Conservation (phyloP, 2,888 invertebrate genomes). For the Meghimatium bilineatum region DNA sequence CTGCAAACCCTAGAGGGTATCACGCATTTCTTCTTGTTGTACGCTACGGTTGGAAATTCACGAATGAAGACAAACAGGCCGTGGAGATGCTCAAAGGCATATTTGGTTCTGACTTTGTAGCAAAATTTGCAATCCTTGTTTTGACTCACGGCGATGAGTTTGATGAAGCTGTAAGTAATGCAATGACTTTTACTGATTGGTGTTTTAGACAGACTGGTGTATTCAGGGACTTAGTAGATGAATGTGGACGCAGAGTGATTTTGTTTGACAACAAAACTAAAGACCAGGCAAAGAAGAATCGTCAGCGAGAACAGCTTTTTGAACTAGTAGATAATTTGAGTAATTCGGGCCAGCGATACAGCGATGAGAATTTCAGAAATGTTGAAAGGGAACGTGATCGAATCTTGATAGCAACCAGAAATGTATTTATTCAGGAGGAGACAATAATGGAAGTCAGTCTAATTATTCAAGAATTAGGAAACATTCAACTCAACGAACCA, state of each 20-base stretch:
- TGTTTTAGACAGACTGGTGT: background rate
- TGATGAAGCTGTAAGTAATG: background rate
- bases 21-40: conserved; percentile 22
- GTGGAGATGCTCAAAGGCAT: background rate
- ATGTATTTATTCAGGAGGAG: conserved; percentile 1
- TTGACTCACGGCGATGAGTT: conserved; percentile 2
- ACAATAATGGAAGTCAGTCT: conserved; percentile 20
- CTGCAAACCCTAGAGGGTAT: conserved; percentile 17
- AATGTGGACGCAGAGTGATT: conserved; percentile 4
- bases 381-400: background rate
- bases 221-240: background rate
- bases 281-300: background rate
- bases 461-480: conserved; percentile 20
- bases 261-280: conserved; percentile 14
- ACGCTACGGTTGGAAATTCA: background rate
- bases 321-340: conserved; percentile 9
- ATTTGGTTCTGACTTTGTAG: conserved; percentile 25
- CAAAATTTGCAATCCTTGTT: conserved; percentile 10
- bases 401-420: background rate
- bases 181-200: conserved; percentile 5
- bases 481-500: background rate
- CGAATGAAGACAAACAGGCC: background rate
- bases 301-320: background rate
- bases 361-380: conserved; percentile 2
- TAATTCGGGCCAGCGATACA: background rate